These are phyloP conservation scores for Rapana venosa DNA, from an alignment of 2,888 invertebrate species.

Conservation along the genomic window DNA sequence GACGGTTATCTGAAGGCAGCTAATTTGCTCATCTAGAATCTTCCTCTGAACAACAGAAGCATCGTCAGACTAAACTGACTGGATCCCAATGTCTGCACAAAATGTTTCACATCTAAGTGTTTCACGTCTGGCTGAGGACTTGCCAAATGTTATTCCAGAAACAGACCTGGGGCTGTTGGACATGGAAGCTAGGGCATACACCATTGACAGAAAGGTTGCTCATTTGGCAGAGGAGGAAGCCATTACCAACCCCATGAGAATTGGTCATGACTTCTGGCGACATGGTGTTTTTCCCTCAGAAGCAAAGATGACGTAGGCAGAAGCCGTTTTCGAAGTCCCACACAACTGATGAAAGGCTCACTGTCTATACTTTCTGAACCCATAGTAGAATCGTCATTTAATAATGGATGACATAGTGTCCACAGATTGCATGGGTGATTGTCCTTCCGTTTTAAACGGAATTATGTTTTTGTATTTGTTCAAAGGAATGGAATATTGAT, in stretches of 20 bases:
- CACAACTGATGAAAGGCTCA: too few relatives aligned
- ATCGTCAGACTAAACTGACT: not conserved
- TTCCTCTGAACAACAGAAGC: conserved; percentile 11
- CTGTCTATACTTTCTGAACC: conserved; percentile 2
- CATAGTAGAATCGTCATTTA: not conserved
- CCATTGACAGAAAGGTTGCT: not conserved
- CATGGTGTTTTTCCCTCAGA: not conserved
- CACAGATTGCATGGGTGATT: too few relatives aligned
- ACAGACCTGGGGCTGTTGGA: conserved; percentile 1
- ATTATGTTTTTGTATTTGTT: too few relatives aligned
- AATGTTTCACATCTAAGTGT: not conserved
- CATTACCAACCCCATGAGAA: not conserved
- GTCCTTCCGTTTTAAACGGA: too few relatives aligned
- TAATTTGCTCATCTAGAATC: not conserved
- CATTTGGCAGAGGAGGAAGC: not conserved
- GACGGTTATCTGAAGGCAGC: conserved; percentile 1
- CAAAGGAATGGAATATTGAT: too few relatives aligned
- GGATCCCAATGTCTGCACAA: conserved; percentile 4
- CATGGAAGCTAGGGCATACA: conserved; percentile 13
- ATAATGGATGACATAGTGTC: not conserved
- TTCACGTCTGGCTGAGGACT: conserved; percentile 15
- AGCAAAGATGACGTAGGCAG: too few relatives aligned
- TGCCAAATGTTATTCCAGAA: conserved; percentile 18
- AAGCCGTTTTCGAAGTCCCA: too few relatives aligned
- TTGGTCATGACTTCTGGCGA: not conserved